These are phyloP conservation scores for Monopterus albus DNA, from an alignment of 2,113 vertebrate genomes.

Conservation along the genomic window DNA sequence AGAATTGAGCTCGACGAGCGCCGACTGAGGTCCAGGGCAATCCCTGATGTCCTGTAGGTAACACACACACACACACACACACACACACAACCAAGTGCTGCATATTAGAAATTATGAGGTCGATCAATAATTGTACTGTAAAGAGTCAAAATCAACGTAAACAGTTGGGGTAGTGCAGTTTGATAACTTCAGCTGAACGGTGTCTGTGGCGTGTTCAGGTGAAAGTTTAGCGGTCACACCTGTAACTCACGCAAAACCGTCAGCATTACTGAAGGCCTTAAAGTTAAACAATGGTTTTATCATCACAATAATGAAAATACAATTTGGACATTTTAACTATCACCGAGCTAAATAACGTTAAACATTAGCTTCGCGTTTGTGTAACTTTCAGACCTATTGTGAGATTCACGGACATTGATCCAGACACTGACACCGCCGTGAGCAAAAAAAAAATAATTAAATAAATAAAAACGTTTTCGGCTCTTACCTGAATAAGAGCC, in stretches of 20 bases:
- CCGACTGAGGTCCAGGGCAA: slow-evolving; percentile 86
- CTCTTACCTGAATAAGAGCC: slow-evolving; percentile 89
- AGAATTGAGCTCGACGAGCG: slow-evolving; percentile 87
- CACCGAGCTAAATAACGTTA: no score
- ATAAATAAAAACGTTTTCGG: neutral
- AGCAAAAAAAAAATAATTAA: no score
- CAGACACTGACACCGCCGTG: neutral
- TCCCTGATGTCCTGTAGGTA: slow-evolving; percentile 80
- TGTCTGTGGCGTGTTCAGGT: no score
- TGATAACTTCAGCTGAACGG: no score
- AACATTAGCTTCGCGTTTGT: no score
- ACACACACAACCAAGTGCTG: neutral
- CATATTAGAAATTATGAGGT: neutral
- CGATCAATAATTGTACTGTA: no score
- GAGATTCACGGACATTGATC: neutral
- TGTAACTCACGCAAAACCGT: neutral
- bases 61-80: slow-evolving; percentile 20
- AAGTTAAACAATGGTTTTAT: no score
- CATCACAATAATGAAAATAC: no score
- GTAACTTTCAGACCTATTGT: no score
- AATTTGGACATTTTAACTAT: no score
- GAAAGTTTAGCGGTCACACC: neutral
- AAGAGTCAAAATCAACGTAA: no score
- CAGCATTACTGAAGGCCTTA: neutral
- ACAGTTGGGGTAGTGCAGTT: no score